phyloP scores from a whole-genome alignment of 2,113 vertebrate genomes.

The Triplophysa dalaica region DNA sequence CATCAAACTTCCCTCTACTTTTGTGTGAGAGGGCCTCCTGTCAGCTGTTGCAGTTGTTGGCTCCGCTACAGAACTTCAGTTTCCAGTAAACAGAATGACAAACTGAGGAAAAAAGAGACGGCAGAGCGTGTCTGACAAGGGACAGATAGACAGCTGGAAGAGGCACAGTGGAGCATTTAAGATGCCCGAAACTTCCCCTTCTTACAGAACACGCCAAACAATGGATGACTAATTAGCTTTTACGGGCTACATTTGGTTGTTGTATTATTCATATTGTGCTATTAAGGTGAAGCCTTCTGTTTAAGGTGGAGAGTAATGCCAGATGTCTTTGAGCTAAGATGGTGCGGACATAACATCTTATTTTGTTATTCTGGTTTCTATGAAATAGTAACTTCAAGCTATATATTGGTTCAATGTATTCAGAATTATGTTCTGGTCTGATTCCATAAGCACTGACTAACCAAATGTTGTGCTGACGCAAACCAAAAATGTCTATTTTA shows the following conservation, averaged over 20 bases:
- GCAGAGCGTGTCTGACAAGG: constrained; percentile 31
- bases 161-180: background rate
- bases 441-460: background rate
- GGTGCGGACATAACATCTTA: too few relatives aligned
- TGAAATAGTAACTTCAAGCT: too few relatives aligned
- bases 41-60: constrained; percentile 58
- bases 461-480: background rate
- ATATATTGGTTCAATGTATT: too few relatives aligned
- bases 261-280: background rate
- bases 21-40: constrained; percentile 48
- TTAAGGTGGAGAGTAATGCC: background rate
- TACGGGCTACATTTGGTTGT: background rate
- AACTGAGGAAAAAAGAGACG: constrained; percentile 37
- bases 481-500: background rate
- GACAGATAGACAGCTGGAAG: constrained; percentile 22
- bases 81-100: constrained; percentile 56
- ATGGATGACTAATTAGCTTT: background rate
- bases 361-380: too few relatives aligned
- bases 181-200: background rate
- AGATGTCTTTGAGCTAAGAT: background rate
- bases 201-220: background rate
- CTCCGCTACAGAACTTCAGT: constrained; percentile 39
- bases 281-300: background rate
- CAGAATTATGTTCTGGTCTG: background rate
- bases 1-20: constrained; percentile 47